Conservation (phyloP, 1,140 invertebrate genomes). For the Planococcus citri region DNA sequence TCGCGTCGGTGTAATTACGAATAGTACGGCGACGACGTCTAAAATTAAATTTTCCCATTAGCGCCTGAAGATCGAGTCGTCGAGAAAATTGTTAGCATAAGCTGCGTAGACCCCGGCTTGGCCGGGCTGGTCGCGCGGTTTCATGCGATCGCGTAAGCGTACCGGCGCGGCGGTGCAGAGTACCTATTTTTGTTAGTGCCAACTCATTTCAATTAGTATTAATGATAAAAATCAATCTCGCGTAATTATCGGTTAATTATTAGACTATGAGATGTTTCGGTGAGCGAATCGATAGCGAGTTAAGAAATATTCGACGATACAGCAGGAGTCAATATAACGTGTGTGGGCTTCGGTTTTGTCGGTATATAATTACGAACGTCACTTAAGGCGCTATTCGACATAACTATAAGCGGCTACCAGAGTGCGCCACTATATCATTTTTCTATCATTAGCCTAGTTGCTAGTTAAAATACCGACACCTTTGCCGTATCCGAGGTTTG, state of each 20-base stretch:
- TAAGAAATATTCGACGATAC: background rate
- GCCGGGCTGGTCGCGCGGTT: no score
- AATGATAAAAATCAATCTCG: background rate
- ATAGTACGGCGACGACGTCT: no score
- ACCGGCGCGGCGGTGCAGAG: no score
- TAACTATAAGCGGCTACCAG: conserved; percentile 12
- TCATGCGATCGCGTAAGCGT: no score
- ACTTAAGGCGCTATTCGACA: conserved; percentile 11
- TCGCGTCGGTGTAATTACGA: no score
- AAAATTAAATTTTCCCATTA: no score
- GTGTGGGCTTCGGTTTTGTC: conserved; percentile 14
- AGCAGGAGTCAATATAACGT: background rate
- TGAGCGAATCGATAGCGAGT: background rate
- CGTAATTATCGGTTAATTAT: background rate
- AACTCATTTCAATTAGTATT: background rate
- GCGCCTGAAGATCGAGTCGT: no score
- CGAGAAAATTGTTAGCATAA: no score
- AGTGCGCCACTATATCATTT: conserved; percentile 18
- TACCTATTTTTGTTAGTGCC: no score
- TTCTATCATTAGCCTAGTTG: conserved; percentile 16
- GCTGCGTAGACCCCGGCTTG: no score
- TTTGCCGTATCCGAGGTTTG: background rate
- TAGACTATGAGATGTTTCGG: background rate
- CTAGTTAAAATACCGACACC: conserved; percentile 18
- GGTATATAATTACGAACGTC: conserved; percentile 19